phyloP scores from a whole-genome alignment of 2,888 invertebrate genomes.

The Drosophila yooni region DNA sequence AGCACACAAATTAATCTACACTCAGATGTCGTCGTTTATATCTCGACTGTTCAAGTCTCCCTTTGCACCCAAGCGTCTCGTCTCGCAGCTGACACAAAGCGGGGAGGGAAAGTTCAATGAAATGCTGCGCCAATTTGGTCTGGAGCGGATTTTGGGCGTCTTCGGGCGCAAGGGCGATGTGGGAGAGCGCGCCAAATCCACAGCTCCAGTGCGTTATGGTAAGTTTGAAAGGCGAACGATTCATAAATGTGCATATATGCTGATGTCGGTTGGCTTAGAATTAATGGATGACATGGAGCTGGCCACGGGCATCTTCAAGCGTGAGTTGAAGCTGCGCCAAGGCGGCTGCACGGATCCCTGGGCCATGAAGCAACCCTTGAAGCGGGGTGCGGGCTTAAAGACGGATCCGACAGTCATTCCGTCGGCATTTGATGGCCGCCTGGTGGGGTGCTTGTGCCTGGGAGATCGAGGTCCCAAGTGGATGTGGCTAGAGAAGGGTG shows the following conservation, averaged over 20 bases:
- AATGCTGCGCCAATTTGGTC: slow-evolving; percentile 49
- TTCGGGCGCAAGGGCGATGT: slow-evolving; percentile 11
- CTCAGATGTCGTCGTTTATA: slow-evolving; percentile 60
- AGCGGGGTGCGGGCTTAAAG: slow-evolving; percentile 92
- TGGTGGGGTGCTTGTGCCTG: slow-evolving; percentile 97
- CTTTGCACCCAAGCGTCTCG: slow-evolving; percentile 55
- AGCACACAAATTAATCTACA: neutral
- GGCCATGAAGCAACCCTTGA: slow-evolving; percentile 90
- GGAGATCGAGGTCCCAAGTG: slow-evolving; percentile 95
- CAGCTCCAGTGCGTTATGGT: slow-evolving; percentile 48
- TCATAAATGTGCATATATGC: neutral
- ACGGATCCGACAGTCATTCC: slow-evolving; percentile 94
- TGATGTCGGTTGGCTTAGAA: slow-evolving; percentile 85
- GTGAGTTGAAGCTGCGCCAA: slow-evolving; percentile 92
- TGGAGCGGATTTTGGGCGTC: slow-evolving; percentile 25
- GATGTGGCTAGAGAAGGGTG: slow-evolving; percentile 97
- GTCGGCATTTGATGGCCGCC: slow-evolving; percentile 93
- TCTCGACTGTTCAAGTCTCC: slow-evolving; percentile 50
- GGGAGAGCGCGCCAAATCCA: slow-evolving; percentile 52
- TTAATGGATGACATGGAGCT: slow-evolving; percentile 95
- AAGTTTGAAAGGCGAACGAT: slow-evolving; percentile 25
- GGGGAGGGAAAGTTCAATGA: slow-evolving; percentile 50
- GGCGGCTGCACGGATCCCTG: slow-evolving; percentile 95
- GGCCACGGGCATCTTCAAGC: slow-evolving; percentile 96
- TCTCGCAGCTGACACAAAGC: slow-evolving; percentile 63